Evolutionary conservation across 2,113 vertebrate species (phyloP).

Genomic region (Pseudorasbora parva): DNA sequence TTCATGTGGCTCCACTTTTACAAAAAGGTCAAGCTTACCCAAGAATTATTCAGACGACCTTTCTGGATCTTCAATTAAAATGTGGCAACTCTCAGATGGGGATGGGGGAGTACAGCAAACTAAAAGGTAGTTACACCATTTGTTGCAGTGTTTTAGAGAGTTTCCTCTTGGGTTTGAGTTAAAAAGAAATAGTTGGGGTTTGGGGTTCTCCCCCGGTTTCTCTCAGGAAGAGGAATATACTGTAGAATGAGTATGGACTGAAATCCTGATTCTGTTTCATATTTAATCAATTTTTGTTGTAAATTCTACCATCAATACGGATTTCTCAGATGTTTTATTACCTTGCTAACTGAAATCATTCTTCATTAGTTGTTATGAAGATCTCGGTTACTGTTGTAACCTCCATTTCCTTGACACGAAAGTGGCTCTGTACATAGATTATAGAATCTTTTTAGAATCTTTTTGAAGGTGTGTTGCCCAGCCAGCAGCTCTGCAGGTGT

Average conservation of each 20-base stretch:
- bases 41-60: slow-evolving; percentile 73
- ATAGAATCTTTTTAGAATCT: no score
- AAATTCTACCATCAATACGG: neutral
- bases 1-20: slow-evolving; percentile 52
- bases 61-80: slow-evolving; percentile 68
- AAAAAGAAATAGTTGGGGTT: neutral
- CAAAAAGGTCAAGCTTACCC: slow-evolving; percentile 70
- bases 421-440: no score
- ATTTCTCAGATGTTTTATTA: neutral
- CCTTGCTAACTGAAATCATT: no score
- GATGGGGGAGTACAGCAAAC: slow-evolving; percentile 13
- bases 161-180: slow-evolving; percentile 6
- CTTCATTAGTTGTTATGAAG: no score
- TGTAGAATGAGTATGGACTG: neutral
- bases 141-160: slow-evolving; percentile 6
- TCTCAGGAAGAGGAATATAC: neutral
- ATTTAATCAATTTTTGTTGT: no score
- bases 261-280: no score
- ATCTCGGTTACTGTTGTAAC: no score
- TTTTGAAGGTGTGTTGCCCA: no score
- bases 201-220: neutral
- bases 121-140: slow-evolving; percentile 22
- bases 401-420: no score
- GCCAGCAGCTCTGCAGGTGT: no score
- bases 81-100: slow-evolving; percentile 52